phyloP scores from a whole-genome alignment of 2,797 vertebrate species.

The Psittacula derbiana region DNA sequence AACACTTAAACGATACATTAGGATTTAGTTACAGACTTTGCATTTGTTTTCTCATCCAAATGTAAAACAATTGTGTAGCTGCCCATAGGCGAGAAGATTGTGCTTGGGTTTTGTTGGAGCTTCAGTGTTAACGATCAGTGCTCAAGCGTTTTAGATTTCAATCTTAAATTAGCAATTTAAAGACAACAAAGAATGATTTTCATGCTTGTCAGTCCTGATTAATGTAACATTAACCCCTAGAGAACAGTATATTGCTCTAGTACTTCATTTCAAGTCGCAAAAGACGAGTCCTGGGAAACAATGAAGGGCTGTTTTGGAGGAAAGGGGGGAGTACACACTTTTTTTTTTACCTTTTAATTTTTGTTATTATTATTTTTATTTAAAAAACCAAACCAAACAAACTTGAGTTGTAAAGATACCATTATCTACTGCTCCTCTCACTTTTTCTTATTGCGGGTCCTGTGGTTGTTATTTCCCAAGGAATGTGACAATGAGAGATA shows the following conservation, averaged over 20 bases:
- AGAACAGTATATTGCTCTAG: conserved; percentile 30
- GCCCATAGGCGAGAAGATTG: conserved; percentile 52
- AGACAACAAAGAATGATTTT: conserved; percentile 69
- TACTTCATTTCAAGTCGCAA: conserved; percentile 42
- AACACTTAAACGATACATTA: conserved; percentile 46
- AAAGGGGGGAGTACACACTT: not conserved
- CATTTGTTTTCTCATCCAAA: conserved; percentile 70
- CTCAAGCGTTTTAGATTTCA: conserved; percentile 70
- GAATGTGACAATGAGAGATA: not conserved
- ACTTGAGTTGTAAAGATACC: not conserved
- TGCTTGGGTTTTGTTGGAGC: conserved; percentile 47
- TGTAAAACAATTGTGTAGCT: conserved; percentile 44
- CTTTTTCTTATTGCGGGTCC: not conserved
- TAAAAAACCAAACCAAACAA: not conserved
- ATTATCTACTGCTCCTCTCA: not conserved
- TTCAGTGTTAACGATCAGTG: conserved; percentile 51
- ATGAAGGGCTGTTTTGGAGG: not conserved
- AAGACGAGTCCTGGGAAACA: conserved; percentile 24
- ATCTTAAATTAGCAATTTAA: conserved; percentile 72
- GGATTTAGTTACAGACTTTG: conserved; percentile 64
- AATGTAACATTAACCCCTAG: conserved; percentile 61
- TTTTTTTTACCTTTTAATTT: not conserved
- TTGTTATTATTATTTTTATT: not conserved
- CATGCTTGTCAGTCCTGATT: conserved; percentile 70
- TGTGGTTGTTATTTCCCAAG: not conserved